phyloP scores from a whole-genome alignment of 2,797 vertebrate species.

The Enteromius argenteus region DNA sequence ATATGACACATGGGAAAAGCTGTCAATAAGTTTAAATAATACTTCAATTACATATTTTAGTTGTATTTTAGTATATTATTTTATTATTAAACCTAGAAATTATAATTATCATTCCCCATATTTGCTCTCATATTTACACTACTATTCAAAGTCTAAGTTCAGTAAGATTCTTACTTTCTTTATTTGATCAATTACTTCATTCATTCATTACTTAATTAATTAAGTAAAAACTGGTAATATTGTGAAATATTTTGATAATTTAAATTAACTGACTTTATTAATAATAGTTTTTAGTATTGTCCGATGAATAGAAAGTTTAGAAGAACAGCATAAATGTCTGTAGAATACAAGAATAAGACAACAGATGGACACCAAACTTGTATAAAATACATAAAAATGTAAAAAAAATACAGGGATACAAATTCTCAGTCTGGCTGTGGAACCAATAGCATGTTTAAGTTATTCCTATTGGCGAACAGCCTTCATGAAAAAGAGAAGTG shows the following conservation, averaged over 20 bases:
- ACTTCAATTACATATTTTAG: background rate
- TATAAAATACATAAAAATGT: background rate
- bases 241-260: background rate
- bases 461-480: slow-evolving; percentile 28
- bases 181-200: background rate
- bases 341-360: background rate
- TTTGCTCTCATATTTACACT: background rate
- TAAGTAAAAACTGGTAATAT: background rate
- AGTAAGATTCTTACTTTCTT: background rate
- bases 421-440: background rate
- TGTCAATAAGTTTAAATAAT: background rate
- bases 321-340: background rate
- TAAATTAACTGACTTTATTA: background rate
- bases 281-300: background rate
- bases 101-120: background rate
- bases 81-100: no score
- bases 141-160: background rate
- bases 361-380: background rate
- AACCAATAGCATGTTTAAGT: slow-evolving; percentile 25
- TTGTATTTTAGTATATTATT: background rate
- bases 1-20: background rate
- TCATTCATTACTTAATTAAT: no score
- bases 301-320: background rate
- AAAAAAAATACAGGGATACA: background rate
- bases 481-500: slow-evolving; percentile 58